phyloP scores from a whole-genome alignment of 2,113 vertebrate genomes.

The Ameiurus melas region DNA sequence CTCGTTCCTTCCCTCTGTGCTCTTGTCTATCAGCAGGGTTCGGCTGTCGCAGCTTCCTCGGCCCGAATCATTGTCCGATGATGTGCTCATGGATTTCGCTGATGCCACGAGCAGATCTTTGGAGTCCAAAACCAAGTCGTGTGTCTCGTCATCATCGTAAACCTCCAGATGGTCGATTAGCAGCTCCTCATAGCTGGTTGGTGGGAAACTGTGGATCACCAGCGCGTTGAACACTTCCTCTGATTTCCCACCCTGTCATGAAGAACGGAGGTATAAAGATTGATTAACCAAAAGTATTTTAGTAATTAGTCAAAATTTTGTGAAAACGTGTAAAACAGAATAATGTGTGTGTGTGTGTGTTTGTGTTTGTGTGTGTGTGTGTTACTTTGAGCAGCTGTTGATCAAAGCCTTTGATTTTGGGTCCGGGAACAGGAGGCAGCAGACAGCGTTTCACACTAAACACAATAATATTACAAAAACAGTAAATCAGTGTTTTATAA shows the following conservation, averaged over 20 bases:
- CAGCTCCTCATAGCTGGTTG: slow-evolving; percentile 81
- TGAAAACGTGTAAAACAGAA: not conserved
- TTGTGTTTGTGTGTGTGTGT: not conserved
- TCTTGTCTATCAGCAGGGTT: slow-evolving; percentile 81
- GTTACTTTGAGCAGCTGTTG: slow-evolving; percentile 85
- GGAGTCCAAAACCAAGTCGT: slow-evolving; percentile 71
- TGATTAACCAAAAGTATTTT: not conserved
- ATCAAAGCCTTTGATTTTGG: slow-evolving; percentile 96
- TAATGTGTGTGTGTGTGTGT: not conserved
- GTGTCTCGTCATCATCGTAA: slow-evolving; percentile 78
- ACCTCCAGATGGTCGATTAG: slow-evolving; percentile 90
- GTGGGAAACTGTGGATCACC: slow-evolving; percentile 83
- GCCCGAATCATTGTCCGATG: slow-evolving; percentile 84
- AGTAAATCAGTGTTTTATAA: not conserved
- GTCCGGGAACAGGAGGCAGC: slow-evolving; percentile 90
- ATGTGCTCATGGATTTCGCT: slow-evolving; percentile 69
- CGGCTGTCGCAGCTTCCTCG: slow-evolving; percentile 88
- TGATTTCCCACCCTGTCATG: slow-evolving; percentile 79
- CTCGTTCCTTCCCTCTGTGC: slow-evolving; percentile 61
- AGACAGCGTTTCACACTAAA: slow-evolving; percentile 84
- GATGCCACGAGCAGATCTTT: slow-evolving; percentile 64
- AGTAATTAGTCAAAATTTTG: not conserved
- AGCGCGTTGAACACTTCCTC: slow-evolving; percentile 83
- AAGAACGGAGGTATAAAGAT: slow-evolving; percentile 41
- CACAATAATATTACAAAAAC: slow-evolving; percentile 44